phyloP scores from a whole-genome alignment of 2,797 vertebrate species.

The Chelonia mydas region DNA sequence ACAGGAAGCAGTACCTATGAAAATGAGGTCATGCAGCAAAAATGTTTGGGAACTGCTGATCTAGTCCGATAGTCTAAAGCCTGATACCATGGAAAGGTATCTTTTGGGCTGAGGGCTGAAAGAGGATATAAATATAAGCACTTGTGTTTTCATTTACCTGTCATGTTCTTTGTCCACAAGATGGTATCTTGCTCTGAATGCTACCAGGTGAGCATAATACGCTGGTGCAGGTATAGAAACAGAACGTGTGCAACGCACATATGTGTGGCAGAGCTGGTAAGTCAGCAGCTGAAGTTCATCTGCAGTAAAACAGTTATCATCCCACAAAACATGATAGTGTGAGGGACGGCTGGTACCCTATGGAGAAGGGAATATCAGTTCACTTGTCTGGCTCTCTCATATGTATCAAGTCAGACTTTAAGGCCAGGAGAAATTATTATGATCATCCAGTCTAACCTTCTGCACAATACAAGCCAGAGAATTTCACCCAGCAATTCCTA shows the following conservation, averaged over 20 bases:
- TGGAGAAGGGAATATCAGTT: constrained; percentile 3
- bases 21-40: background rate
- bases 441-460: background rate
- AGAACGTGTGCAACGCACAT: constrained; percentile 97
- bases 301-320: constrained; percentile 98
- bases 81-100: background rate
- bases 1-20: background rate
- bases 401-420: background rate
- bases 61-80: background rate
- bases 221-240: constrained; percentile 98
- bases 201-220: constrained; percentile 98
- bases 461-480: rapidly evolving
- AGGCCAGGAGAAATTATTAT: background rate
- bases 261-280: constrained; percentile 99
- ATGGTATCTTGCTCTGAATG: constrained; percentile 97
- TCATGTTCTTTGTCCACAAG: constrained; percentile 99
- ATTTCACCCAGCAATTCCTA: background rate
- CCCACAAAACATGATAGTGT: constrained; percentile 98
- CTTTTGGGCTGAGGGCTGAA: background rate
- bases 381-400: background rate
- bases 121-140: rapidly evolving
- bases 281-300: constrained; percentile 99
- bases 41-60: background rate
- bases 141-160: constrained; percentile 83
- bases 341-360: constrained; percentile 99